Evolutionary conservation across 2,797 vertebrate species (phyloP).

Genomic region (Tragelaphus oryx): DNA sequence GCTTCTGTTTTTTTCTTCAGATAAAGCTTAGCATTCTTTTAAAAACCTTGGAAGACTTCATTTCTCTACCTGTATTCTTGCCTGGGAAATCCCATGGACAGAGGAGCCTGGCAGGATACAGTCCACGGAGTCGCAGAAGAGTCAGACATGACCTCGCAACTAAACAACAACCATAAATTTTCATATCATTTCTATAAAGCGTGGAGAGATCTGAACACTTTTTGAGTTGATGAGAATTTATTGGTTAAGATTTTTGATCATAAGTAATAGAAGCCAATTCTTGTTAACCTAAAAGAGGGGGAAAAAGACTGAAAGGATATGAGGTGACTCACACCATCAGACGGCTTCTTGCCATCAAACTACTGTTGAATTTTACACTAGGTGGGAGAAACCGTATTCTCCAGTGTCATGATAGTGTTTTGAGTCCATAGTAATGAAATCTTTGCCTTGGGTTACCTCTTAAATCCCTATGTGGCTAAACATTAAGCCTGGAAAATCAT

Average conservation of each 20-base stretch:
- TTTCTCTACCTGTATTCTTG: not conserved
- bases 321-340: not conserved
- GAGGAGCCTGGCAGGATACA: not conserved
- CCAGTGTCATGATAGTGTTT: slow-evolving; percentile 1
- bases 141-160: not conserved
- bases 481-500: slow-evolving; percentile 64
- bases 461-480: slow-evolving; percentile 63
- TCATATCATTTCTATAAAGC: not conserved
- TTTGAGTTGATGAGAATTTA: not conserved
- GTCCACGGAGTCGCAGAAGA: not conserved
- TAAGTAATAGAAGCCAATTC: not conserved
- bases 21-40: not conserved
- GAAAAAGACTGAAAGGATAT: not conserved
- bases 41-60: not conserved
- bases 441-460: slow-evolving; percentile 64
- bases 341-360: not conserved
- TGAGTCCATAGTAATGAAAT: slow-evolving; percentile 56
- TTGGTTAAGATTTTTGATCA: not conserved
- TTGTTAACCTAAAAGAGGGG: not conserved
- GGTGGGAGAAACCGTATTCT: slow-evolving; percentile 31
- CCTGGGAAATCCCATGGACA: not conserved
- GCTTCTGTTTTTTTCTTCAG: not conserved
- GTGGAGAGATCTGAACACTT: not conserved
- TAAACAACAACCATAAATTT: not conserved
- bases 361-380: slow-evolving; percentile 14